These are phyloP conservation scores for Melanotaenia duboulayi DNA, from an alignment of 2,113 vertebrate species.

Conservation along the genomic window DNA sequence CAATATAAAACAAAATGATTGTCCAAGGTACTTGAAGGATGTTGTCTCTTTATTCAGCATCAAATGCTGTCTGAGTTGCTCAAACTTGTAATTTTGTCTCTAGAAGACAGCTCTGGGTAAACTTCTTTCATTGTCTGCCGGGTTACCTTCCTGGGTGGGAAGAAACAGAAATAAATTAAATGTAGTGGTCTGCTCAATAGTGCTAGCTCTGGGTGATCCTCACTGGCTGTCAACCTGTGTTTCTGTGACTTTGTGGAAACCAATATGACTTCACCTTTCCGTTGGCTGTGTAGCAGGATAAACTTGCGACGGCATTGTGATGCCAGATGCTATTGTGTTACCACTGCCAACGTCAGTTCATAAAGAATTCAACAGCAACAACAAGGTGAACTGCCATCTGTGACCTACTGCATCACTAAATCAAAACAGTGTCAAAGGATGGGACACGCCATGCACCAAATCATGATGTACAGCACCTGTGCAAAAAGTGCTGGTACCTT, in stretches of 20 bases:
- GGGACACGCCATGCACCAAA: neutral
- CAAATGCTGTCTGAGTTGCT: too few species aligned
- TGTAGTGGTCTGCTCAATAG: conserved; percentile 10
- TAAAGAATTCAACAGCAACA: conserved; percentile 79
- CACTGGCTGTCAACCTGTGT: conserved; percentile 30
- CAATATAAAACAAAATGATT: neutral
- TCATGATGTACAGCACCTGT: neutral
- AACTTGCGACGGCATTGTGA: conserved; percentile 61
- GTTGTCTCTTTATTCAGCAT: too few species aligned
- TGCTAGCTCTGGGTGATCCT: conserved; percentile 4
- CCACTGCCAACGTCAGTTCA: conserved; percentile 58
- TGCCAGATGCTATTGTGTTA: conserved; percentile 64
- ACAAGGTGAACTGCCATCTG: conserved; percentile 55
- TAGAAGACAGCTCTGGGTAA: too few species aligned
- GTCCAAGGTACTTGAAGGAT: too few species aligned
- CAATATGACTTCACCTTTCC: conserved; percentile 64
- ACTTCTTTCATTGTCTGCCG: neutral
- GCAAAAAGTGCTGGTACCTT: neutral
- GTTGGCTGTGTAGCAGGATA: conserved; percentile 31
- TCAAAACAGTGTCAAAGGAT: conserved; percentile 44
- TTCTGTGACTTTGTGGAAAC: conserved; percentile 52
- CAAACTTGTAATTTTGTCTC: too few species aligned
- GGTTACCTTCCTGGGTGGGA: neutral
- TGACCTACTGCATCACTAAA: conserved; percentile 39
- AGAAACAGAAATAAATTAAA: conserved; percentile 5